A percentile compares a stretch with the other conserved stretches of the same genome.
Evolutionary conservation across 1,140 invertebrate genomes (phyloP).

Genomic region (Micrasema minimum): DNA sequence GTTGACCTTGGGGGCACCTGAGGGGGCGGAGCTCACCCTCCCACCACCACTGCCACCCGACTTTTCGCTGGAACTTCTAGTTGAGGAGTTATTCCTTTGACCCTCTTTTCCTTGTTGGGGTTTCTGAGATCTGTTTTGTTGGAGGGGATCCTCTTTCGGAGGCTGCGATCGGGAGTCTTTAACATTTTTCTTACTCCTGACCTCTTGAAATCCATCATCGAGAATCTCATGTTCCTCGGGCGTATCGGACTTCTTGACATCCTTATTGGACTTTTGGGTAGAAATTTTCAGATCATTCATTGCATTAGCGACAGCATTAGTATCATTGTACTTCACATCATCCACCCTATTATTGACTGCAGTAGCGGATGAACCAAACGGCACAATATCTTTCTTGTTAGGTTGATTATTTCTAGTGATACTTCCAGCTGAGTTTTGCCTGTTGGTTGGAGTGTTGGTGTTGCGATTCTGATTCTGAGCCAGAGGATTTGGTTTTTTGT

Average conservation of each 20-base stretch:
- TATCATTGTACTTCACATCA: slow-evolving; percentile 70
- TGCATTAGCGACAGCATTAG: slow-evolving; percentile 67
- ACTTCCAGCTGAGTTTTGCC: slow-evolving; percentile 47
- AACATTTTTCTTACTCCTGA: slow-evolving; percentile 82
- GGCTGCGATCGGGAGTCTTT: slow-evolving; percentile 71
- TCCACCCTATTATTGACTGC: slow-evolving; percentile 68
- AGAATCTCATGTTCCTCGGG: slow-evolving; percentile 63
- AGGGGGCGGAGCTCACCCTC: slow-evolving; percentile 57
- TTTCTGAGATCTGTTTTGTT: slow-evolving; percentile 55
- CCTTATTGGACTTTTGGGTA: slow-evolving; percentile 55
- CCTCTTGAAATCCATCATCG: slow-evolving; percentile 88
- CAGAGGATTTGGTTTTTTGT: slow-evolving; percentile 43
- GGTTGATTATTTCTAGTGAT: slow-evolving; percentile 46
- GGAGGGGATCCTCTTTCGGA: slow-evolving; percentile 62
- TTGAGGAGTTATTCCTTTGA: slow-evolving; percentile 62
- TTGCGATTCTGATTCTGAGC: not conserved
- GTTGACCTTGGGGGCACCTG: slow-evolving; percentile 65
- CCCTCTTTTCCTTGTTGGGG: slow-evolving; percentile 61
- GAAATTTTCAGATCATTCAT: slow-evolving; percentile 61
- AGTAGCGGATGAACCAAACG: slow-evolving; percentile 36
- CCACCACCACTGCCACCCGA: slow-evolving; percentile 51
- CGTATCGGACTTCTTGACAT: slow-evolving; percentile 54
- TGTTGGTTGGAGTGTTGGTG: slow-evolving; percentile 43
- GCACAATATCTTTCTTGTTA: slow-evolving; percentile 47
- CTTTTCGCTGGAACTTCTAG: slow-evolving; percentile 65